Evolutionary conservation across 2,888 invertebrate genomes (phyloP).

Genomic region (Tyria jacobaeae): DNA sequence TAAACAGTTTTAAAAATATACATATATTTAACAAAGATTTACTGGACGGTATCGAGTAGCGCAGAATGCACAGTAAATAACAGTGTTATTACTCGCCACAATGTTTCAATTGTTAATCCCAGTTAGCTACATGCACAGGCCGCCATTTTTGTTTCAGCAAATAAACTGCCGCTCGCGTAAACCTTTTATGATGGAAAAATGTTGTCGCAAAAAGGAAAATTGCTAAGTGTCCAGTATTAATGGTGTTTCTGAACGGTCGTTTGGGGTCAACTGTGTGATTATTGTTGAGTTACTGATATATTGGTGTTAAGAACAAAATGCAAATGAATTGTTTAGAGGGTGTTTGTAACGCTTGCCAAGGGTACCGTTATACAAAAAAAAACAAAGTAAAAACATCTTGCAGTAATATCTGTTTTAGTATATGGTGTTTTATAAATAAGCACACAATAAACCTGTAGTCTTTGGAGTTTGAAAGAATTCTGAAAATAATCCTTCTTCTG

Average conservation of each 20-base stretch:
- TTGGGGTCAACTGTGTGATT: constrained; percentile 24
- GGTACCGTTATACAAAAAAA: constrained; percentile 9
- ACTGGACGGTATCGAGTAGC: constrained; percentile 26
- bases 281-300: constrained; percentile 26
- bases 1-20: constrained; percentile 8
- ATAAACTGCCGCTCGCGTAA: constrained; percentile 47
- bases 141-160: constrained; percentile 49
- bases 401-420: background rate
- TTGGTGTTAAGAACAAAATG: constrained; percentile 19
- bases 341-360: constrained; percentile 6
- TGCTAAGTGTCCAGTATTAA: constrained; percentile 39
- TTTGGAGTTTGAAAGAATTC: too few relatives aligned
- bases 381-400: background rate
- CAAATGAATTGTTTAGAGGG: constrained; percentile 14
- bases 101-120: constrained; percentile 59
- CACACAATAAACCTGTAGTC: too few relatives aligned
- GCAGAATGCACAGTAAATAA: constrained; percentile 37
- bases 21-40: constrained; percentile 23
- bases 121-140: constrained; percentile 43
- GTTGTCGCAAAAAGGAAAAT: constrained; percentile 39
- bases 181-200: constrained; percentile 51
- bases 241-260: constrained; percentile 25
- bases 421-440: background rate
- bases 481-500: too few relatives aligned
- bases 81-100: constrained; percentile 40